Conservation (phyloP, 2,113 vertebrate genomes). For the Trochalopteron elliotii region DNA sequence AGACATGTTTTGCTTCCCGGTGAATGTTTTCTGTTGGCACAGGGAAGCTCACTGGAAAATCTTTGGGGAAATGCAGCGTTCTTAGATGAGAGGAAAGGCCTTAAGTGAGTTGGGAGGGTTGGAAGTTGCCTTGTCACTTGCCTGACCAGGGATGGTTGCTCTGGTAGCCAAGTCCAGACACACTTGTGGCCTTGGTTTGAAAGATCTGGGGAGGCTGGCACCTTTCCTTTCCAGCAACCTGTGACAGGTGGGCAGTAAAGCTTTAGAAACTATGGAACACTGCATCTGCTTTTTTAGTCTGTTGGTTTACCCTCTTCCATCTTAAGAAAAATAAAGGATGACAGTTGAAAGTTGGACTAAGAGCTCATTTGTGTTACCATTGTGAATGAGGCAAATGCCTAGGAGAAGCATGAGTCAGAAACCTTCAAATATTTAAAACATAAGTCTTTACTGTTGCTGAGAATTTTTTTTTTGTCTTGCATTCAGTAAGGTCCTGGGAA, state of each 20-base stretch:
- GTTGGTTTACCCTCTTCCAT: neutral
- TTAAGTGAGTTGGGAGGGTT: neutral
- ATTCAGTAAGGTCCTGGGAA: neutral
- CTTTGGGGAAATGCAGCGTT: accelerated
- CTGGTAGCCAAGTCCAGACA: neutral
- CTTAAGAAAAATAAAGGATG: neutral
- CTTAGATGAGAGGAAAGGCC: neutral
- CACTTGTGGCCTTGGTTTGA: neutral
- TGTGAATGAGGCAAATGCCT: neutral
- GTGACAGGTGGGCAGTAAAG: neutral
- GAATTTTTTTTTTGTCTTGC: accelerated
- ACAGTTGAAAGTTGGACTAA: neutral
- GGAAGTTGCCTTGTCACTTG: neutral
- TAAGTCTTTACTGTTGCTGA: neutral
- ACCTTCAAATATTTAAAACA: neutral
- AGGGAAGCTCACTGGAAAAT: neutral
- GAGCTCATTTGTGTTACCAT: neutral
- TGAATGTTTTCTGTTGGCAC: neutral
- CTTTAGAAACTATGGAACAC: neutral
- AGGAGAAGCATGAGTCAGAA: neutral
- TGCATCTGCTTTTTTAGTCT: neutral
- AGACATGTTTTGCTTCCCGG: neutral
- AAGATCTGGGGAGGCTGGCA: neutral
- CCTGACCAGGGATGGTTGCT: neutral
- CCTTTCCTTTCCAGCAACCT: neutral